Conservation (phyloP, 2,888 invertebrate genomes). For the Neuroscelio doddi region DNA sequence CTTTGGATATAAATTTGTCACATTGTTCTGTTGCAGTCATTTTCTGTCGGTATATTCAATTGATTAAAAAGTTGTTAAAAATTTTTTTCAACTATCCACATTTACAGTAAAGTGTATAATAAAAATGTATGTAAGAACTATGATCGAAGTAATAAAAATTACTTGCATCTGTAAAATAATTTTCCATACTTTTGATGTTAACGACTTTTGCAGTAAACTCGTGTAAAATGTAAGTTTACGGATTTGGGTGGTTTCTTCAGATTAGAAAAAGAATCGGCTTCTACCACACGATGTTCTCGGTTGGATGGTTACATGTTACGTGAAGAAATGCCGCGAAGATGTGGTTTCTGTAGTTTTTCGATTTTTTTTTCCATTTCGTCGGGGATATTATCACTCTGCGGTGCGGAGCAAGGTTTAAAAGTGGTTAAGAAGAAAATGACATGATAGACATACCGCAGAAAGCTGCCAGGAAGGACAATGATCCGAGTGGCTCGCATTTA, state of each 20-base stretch:
- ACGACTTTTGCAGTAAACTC: neutral
- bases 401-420: constrained; percentile 25
- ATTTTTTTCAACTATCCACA: no score
- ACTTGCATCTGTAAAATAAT: no score
- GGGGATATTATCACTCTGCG: constrained; percentile 23
- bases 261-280: constrained; percentile 17
- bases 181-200: neutral
- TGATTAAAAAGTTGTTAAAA: no score
- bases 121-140: no score
- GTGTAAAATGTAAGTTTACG: constrained; percentile 1
- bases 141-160: no score
- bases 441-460: constrained; percentile 30
- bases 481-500: constrained; percentile 8
- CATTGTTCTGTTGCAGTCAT: no score
- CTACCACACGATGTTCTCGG: constrained; percentile 4
- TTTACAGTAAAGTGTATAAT: no score
- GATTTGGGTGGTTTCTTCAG: constrained; percentile 1
- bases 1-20: no score
- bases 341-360: constrained; percentile 19
- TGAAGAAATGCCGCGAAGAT: constrained; percentile 9
- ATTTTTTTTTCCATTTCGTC: constrained; percentile 15
- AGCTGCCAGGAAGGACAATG: constrained; percentile 20
- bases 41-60: no score
- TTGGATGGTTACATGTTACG: neutral
- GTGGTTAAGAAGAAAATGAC: constrained; percentile 36